Percentiles rank a stretch among this genome's conserved stretches.
Conservation (phyloP, 37 sponge, comb jelly and placozoan genomes). For the Halisarca cf. caerulea region DNA sequence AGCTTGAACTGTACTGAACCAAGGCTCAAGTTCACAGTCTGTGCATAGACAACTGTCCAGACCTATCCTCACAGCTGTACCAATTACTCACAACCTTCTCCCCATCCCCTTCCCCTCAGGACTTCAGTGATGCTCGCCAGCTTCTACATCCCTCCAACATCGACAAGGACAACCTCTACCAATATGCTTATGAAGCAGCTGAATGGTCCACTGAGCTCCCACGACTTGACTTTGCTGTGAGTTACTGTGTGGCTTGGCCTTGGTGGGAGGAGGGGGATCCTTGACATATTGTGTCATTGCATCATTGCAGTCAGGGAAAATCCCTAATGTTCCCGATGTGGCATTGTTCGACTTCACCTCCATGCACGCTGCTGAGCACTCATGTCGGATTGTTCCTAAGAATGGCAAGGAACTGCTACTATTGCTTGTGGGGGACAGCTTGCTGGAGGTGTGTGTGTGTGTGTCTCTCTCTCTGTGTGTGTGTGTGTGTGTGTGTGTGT, state of each 20-base stretch:
- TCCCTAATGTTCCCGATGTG: slow-evolving; percentile 67
- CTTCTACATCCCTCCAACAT: slow-evolving; percentile 74
- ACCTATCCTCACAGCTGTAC: too few relatives aligned
- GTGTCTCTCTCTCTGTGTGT: not conserved
- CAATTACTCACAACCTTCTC: too few relatives aligned
- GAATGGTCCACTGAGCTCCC: slow-evolving; percentile 86
- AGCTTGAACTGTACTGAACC: too few relatives aligned
- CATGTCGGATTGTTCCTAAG: slow-evolving; percentile 66
- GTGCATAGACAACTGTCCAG: too few relatives aligned
- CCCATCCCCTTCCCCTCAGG: slow-evolving; percentile 52
- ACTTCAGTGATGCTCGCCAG: slow-evolving; percentile 59
- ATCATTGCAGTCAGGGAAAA: slow-evolving; percentile 13
- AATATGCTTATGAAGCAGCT: slow-evolving; percentile 82
- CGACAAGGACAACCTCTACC: slow-evolving; percentile 48
- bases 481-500: not conserved
- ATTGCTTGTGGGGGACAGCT: slow-evolving; percentile 86
- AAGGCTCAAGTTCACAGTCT: too few relatives aligned
- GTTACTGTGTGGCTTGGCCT: slow-evolving; percentile 1
- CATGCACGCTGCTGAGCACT: slow-evolving; percentile 88
- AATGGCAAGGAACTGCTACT: slow-evolving; percentile 75
- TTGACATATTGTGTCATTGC: too few relatives aligned
- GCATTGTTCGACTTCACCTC: slow-evolving; percentile 98
- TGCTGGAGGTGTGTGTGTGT: slow-evolving; percentile 85
- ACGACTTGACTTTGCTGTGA: slow-evolving; percentile 77
- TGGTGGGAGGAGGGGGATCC: not conserved